A percentile compares a stretch with the other conserved stretches of the same genome.
phyloP scores from a whole-genome alignment of 1,140 invertebrate genomes.

The Ostrea edulis region DNA sequence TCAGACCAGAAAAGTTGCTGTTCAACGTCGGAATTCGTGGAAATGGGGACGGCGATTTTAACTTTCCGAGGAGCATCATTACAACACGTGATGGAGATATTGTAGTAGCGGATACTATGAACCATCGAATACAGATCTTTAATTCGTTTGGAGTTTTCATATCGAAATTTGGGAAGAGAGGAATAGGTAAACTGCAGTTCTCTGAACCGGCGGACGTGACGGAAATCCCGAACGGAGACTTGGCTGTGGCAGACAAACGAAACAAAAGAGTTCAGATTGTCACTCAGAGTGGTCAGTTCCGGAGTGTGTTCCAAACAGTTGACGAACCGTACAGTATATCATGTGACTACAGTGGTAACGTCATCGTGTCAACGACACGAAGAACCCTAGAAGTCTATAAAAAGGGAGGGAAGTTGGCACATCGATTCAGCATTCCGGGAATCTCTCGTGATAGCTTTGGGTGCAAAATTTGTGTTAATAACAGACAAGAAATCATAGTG shows the following conservation, averaged over 20 bases:
- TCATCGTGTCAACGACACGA: conserved; percentile 64
- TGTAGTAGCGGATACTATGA: conserved; percentile 94
- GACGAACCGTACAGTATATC: conserved; percentile 66
- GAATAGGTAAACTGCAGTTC: conserved; percentile 68
- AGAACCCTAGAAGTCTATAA: conserved; percentile 70
- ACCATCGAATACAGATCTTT: conserved; percentile 87
- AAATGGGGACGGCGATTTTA: conserved; percentile 67
- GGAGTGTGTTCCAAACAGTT: conserved; percentile 62
- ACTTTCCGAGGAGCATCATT: conserved; percentile 83
- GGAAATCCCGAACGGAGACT: conserved; percentile 71
- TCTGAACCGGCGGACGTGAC: conserved; percentile 72
- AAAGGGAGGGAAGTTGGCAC: conserved; percentile 65
- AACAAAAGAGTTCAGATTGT: conserved; percentile 96
- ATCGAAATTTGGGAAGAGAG: conserved; percentile 67
- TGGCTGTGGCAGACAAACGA: conserved; percentile 94
- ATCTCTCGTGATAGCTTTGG: conserved; percentile 50
- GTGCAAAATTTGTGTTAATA: conserved; percentile 68
- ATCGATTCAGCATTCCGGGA: conserved; percentile 60
- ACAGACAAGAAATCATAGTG: conserved; percentile 70
- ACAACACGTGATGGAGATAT: conserved; percentile 90
- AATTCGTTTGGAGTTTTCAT: conserved; percentile 72
- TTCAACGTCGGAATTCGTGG: conserved; percentile 71
- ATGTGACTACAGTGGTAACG: conserved; percentile 63
- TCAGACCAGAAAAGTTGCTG: conserved; percentile 73
- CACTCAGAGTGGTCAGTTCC: conserved; percentile 84